Base-by-base conservation (phyloP, 2,797 vertebrate genomes). In the Gymnoscopelus microlampas region DNA sequence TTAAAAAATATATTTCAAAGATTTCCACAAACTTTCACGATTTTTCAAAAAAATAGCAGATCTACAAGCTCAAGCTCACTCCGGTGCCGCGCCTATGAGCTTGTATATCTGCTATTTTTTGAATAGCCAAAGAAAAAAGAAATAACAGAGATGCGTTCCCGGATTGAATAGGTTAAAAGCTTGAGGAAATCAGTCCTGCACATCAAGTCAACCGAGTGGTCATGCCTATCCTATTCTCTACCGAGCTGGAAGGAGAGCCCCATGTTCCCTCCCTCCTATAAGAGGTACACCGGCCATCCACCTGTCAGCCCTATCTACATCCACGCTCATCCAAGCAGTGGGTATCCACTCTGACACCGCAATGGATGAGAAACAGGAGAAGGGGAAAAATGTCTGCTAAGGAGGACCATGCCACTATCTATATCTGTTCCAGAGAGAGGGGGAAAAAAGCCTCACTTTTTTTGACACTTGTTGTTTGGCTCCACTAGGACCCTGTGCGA, bases 401-500 rank as follows among this genome's bases (percentile, higher is more conserved):
- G 35, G 57, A 53, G 35, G 57, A 53, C 7, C 44, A 55, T 19
- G 68, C 67, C 66, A 23, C n/a, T 66, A 56, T 71, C 71, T 76
- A 53, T 60, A 76, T 74, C 70, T 83, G 66, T 62, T 79, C 64
- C 77, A 58, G 66, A 68, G 66, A 68, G 61, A 23, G 72, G 62
- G 63, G 68, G 70, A 73, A 59, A 26, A 73, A 81, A 74, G 53
- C 48, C 71, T 53, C 73, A 87, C 70, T 44, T 80, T 79, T 79
- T 80, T 79, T 79, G 73, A 73, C 79, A 83, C 81, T 68, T 77
- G 74, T 78, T 80, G 73, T 83, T 83, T 85, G 69, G 39, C 69
- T 74, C 68, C 32, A 23, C 64, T 73, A 76, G 68, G 78, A 83
- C 80, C 78, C 67, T 55, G 68, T 2, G 26, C 59, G 86, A 85